A percentile compares a stretch with the other conserved stretches of the same genome.
These are phyloP conservation scores for Acrobeloides nanus DNA, from an alignment of 2,888 invertebrate genomes.

Conservation along the genomic window DNA sequence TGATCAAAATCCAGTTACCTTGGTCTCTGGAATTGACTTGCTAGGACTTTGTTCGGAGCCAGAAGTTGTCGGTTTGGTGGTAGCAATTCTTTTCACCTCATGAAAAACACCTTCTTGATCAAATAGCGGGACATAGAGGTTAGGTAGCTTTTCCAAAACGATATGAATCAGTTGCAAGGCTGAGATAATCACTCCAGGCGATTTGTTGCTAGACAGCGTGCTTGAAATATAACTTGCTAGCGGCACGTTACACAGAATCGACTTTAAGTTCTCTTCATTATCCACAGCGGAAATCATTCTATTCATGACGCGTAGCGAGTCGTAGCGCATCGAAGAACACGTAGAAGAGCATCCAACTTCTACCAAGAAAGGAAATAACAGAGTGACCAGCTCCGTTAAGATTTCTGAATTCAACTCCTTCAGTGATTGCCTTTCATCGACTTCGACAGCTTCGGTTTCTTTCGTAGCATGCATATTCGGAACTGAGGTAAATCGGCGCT, in stretches of 20 bases:
- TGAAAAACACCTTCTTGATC: conserved; percentile 88
- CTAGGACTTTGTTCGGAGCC: too few species aligned
- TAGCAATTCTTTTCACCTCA: conserved; percentile 68
- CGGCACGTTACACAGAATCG: conserved; percentile 57
- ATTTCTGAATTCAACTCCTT: conserved; percentile 67
- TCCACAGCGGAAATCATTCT: conserved; percentile 82
- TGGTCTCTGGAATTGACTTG: too few species aligned
- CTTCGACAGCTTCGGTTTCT: conserved; percentile 13
- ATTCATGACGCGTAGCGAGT: conserved; percentile 86
- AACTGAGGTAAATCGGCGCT: conserved; percentile 59
- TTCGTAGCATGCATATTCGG: conserved; percentile 7
- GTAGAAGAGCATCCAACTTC: conserved; percentile 97
- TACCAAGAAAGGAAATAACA: conserved; percentile 85
- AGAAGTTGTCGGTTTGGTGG: too few species aligned
- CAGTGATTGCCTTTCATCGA: conserved; percentile 67
- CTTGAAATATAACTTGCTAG: conserved; percentile 54
- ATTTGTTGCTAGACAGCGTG: conserved; percentile 52
- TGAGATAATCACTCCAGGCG: conserved; percentile 86
- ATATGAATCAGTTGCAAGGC: conserved; percentile 94
- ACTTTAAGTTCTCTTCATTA: conserved; percentile 75
- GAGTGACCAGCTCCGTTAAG: conserved; percentile 63
- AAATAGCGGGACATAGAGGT: conserved; percentile 89
- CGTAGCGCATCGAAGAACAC: conserved; percentile 90
- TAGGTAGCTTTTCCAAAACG: conserved; percentile 72
- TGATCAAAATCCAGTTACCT: too few species aligned